These are phyloP conservation scores for Muschampia plurimacula DNA, from an alignment of 2,888 invertebrate genomes.

Conservation along the genomic window DNA sequence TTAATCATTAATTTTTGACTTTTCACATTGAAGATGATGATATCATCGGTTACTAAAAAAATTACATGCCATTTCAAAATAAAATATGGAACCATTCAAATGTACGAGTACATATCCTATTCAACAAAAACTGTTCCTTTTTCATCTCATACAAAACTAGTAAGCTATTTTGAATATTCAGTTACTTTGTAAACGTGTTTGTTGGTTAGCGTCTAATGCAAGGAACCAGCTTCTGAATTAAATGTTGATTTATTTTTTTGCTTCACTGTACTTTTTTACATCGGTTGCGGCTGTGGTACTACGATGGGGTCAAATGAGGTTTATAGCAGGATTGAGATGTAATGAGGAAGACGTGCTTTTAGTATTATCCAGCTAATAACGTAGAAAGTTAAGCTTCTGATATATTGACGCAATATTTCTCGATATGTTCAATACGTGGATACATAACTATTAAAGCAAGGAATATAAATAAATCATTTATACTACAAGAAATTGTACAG, in stretches of 20 bases:
- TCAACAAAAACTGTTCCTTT: neutral
- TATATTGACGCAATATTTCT: constrained; percentile 5
- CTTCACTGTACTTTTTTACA: constrained; percentile 14
- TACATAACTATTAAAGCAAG: neutral
- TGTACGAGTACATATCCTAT: neutral
- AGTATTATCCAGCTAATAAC: constrained; percentile 12
- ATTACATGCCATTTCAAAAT: too few relatives aligned
- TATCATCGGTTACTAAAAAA: too few relatives aligned
- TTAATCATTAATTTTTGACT: too few relatives aligned
- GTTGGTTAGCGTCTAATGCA: constrained; percentile 15
- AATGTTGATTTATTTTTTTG: constrained; percentile 35
- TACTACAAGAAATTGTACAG: neutral
- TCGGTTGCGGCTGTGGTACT: constrained; percentile 1
- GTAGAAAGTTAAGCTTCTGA: constrained; percentile 9
- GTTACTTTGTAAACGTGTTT: neutral
- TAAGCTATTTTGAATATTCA: constrained; percentile 7
- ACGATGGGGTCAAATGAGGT: neutral
- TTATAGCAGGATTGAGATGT: constrained; percentile 1
- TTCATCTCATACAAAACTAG: neutral
- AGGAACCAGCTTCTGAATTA: constrained; percentile 29
- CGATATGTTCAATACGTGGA: neutral
- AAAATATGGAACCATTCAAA: neutral
- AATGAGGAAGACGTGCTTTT: constrained; percentile 2
- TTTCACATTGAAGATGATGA: too few relatives aligned
- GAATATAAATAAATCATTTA: neutral